Percentiles rank a stretch among this genome's conserved stretches.
Conservation (phyloP, 2,888 invertebrate species). For the Meiosimyza platycephala region DNA sequence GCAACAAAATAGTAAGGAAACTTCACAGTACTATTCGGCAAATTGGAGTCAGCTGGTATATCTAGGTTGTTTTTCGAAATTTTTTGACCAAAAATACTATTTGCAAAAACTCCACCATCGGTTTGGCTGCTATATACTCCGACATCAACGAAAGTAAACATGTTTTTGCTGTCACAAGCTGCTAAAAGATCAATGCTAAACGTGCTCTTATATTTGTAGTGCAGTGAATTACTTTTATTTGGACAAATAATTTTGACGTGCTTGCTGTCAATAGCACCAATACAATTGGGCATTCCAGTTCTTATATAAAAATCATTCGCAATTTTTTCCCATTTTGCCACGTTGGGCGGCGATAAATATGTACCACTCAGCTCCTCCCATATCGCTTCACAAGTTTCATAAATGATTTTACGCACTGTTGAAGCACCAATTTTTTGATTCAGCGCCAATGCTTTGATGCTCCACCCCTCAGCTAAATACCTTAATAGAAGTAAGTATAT, state of each 20-base stretch:
- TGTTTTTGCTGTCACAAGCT: background rate
- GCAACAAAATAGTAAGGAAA: conserved; percentile 18
- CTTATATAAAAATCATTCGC: background rate
- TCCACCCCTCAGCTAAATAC: background rate
- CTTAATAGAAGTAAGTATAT: background rate
- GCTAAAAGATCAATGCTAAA: conserved; percentile 5
- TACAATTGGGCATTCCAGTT: conserved; percentile 12
- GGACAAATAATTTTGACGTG: conserved; percentile 7
- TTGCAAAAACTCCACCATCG: background rate
- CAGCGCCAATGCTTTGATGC: background rate
- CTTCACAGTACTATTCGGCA: background rate
- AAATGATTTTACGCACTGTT: conserved; percentile 10
- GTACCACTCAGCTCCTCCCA: background rate
- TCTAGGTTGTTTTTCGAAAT: background rate
- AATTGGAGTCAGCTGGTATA: conserved; percentile 5
- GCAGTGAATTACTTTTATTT: background rate
- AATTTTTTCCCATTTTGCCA: background rate
- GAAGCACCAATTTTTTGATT: background rate
- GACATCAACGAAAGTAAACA: background rate
- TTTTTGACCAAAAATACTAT: conserved; percentile 12
- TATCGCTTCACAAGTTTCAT: conserved; percentile 14
- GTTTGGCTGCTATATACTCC: background rate
- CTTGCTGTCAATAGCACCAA: conserved; percentile 13
- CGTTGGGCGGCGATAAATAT: background rate
- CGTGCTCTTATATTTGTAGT: conserved; percentile 3